Percentiles rank a stretch among this genome's conserved stretches.
Conservation (phyloP, 2,888 invertebrate species). For the Drosophila robusta region DNA sequence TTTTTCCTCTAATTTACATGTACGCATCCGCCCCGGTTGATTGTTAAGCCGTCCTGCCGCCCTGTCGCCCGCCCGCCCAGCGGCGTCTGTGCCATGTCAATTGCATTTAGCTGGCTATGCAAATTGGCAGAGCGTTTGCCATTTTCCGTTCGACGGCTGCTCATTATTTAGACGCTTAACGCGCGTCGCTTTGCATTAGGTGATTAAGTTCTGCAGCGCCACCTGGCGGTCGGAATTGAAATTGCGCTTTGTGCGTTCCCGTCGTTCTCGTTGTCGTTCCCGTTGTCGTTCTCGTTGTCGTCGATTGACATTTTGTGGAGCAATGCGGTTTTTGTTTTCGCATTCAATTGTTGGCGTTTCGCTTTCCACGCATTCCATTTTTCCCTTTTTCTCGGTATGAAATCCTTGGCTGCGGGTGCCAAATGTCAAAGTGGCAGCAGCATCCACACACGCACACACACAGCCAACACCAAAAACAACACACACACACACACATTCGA, state of each 20-base stretch:
- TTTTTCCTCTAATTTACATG: slow-evolving; percentile 12
- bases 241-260: slow-evolving; percentile 41
- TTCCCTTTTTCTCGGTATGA: slow-evolving; percentile 3
- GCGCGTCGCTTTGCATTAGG: slow-evolving; percentile 67
- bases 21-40: slow-evolving; percentile 21
- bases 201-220: slow-evolving; percentile 70
- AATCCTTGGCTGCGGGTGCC: slow-evolving; percentile 55
- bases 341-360: slow-evolving; percentile 34
- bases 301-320: slow-evolving; percentile 46
- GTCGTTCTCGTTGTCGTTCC: neutral
- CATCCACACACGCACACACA: slow-evolving; percentile 14
- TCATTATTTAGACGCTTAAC: slow-evolving; percentile 77
- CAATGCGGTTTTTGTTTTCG: slow-evolving; percentile 55
- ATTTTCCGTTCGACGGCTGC: slow-evolving; percentile 47
- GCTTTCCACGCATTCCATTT: slow-evolving; percentile 24
- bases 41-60: slow-evolving; percentile 51
- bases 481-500: neutral
- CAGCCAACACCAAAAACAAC: slow-evolving; percentile 15
- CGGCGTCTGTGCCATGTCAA: slow-evolving; percentile 56
- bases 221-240: slow-evolving; percentile 59
- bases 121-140: slow-evolving; percentile 61
- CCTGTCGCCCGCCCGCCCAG: neutral
- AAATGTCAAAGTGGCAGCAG: slow-evolving; percentile 68
- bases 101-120: slow-evolving; percentile 69
- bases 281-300: neutral